Conservation (phyloP, 2,888 invertebrate genomes). For the Drosophila niveifrons region DNA sequence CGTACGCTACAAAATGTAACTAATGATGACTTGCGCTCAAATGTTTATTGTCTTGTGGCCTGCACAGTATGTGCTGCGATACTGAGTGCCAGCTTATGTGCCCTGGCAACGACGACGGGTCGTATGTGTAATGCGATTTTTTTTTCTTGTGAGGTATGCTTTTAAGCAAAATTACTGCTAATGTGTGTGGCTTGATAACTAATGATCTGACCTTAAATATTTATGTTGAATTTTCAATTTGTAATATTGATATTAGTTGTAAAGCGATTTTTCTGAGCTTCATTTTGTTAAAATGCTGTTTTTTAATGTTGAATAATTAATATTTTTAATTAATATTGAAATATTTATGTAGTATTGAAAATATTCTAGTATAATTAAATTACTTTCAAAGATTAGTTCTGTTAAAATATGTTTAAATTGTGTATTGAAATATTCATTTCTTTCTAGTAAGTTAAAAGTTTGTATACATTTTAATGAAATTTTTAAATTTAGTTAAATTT, state of each 20-base stretch:
- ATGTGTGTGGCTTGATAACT: neutral
- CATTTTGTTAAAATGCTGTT: too few species aligned
- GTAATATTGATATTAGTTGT: neutral
- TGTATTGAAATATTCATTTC: too few species aligned
- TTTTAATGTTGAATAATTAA: too few species aligned
- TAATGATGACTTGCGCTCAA: slow-evolving; percentile 50
- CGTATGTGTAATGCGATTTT: slow-evolving; percentile 37
- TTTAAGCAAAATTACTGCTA: neutral
- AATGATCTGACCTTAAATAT: neutral
- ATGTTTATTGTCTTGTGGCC: slow-evolving; percentile 19
- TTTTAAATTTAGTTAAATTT: too few species aligned
- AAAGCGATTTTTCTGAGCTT: too few species aligned
- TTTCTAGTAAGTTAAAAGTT: too few species aligned
- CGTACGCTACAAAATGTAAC: slow-evolving; percentile 46
- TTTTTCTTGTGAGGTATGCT: neutral
- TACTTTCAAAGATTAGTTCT: too few species aligned
- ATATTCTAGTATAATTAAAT: neutral
- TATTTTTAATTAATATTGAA: too few species aligned
- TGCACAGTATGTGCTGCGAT: neutral
- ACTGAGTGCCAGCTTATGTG: slow-evolving; percentile 22
- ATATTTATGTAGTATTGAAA: neutral
- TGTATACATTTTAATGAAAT: too few species aligned
- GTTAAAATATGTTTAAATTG: too few species aligned
- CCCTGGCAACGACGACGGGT: slow-evolving; percentile 37
- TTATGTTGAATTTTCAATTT: neutral